A percentile compares a stretch with the other conserved stretches of the same genome.
Evolutionary conservation across 92 coral and sea anemone genomes (phyloP).

Genomic region (Muricea muricata): DNA sequence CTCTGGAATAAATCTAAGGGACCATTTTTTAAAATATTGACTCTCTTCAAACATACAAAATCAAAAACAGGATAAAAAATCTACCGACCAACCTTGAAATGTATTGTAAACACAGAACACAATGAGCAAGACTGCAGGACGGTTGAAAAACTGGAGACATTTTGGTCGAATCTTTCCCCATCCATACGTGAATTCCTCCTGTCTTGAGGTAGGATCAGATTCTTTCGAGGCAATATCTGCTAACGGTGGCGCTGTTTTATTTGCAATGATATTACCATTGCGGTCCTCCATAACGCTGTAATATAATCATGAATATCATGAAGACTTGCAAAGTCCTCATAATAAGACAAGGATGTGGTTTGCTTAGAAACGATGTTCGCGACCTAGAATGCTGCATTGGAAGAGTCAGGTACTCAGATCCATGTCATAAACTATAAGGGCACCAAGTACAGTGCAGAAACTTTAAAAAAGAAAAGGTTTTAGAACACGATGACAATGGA

Average conservation of each 20-base stretch:
- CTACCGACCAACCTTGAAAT: conserved; percentile 82
- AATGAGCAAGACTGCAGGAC: conserved; percentile 75
- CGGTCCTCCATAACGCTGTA: background rate
- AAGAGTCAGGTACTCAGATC: too few species aligned
- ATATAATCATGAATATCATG: too few species aligned
- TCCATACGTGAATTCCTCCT: conserved; percentile 51
- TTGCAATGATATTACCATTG: background rate
- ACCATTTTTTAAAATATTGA: background rate
- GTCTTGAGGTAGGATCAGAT: background rate
- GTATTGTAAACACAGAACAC: conserved; percentile 59
- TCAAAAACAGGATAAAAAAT: too few species aligned
- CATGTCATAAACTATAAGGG: too few species aligned
- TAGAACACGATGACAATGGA: too few species aligned
- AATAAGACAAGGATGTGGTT: too few species aligned
- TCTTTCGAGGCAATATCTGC: background rate
- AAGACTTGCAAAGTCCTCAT: too few species aligned
- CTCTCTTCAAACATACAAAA: too few species aligned
- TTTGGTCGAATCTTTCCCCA: conserved; percentile 86
- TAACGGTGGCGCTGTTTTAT: conserved; percentile 11
- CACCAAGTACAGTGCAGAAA: too few species aligned
- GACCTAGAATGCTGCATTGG: too few species aligned
- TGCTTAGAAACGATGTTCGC: too few species aligned
- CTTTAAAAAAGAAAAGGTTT: too few species aligned
- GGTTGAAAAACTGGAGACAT: conserved; percentile 72
- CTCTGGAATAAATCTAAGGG: background rate